Evolutionary conservation across 2,888 invertebrate genomes (phyloP).

Genomic region (Leuctra nigra): DNA sequence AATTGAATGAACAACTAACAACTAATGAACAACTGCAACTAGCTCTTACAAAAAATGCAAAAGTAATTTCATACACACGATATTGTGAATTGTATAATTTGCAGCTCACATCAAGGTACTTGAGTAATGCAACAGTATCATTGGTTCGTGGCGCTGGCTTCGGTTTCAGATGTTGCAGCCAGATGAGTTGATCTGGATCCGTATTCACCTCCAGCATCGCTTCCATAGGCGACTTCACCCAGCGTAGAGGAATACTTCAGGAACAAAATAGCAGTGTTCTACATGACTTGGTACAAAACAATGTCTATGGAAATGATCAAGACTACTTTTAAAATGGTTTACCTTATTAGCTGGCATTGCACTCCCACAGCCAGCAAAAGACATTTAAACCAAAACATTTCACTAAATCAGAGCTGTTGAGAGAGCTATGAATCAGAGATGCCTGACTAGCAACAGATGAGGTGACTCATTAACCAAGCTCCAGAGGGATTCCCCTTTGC

Average conservation of each 20-base stretch:
- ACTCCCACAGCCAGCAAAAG: background rate
- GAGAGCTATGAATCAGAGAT: too few relatives aligned
- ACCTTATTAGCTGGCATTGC: constrained; percentile 18
- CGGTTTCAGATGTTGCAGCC: constrained; percentile 12
- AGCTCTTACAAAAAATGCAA: background rate
- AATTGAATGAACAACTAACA: background rate
- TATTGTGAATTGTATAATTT: background rate
- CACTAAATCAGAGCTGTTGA: background rate
- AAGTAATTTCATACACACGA: background rate
- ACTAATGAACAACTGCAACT: background rate
- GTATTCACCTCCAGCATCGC: constrained; percentile 19
- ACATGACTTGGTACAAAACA: too few relatives aligned
- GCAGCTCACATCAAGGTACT: constrained; percentile 41
- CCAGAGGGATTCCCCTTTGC: too few relatives aligned
- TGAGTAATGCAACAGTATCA: constrained; percentile 40
- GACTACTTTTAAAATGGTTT: too few relatives aligned
- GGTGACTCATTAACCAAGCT: too few relatives aligned
- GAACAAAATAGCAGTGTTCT: background rate
- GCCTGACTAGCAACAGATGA: too few relatives aligned
- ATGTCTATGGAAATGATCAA: too few relatives aligned
- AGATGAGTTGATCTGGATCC: background rate
- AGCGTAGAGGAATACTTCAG: constrained; percentile 23
- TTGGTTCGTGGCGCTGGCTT: constrained; percentile 32
- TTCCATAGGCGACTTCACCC: constrained; percentile 20
- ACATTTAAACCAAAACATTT: background rate